Conservation (phyloP, 2,797 vertebrate species). For the Xyrichtys novacula region DNA sequence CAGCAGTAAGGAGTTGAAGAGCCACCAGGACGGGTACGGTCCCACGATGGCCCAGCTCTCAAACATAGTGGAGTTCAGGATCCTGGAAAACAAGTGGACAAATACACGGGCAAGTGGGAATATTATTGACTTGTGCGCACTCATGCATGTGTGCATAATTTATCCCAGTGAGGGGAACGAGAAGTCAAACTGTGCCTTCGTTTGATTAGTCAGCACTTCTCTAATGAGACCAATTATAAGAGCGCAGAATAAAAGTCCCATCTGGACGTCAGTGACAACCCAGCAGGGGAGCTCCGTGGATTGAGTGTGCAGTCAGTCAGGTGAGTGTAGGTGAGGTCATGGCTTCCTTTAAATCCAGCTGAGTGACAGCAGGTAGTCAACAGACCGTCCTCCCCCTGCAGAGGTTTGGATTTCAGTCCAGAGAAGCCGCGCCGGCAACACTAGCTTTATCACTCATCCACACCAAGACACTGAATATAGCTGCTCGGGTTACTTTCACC, state of each 20-base stretch:
- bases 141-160: neutral
- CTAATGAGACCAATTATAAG: constrained; percentile 17
- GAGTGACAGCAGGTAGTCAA: constrained; percentile 63
- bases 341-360: constrained; percentile 52
- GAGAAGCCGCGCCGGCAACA: constrained; percentile 61
- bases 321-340: constrained; percentile 38
- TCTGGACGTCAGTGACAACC: neutral
- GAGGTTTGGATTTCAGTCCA: constrained; percentile 78
- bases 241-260: neutral
- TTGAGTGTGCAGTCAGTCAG: constrained; percentile 31
- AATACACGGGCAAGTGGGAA: neutral
- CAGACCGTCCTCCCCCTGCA: constrained; percentile 47
- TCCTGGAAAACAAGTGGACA: constrained; percentile 81
- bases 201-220: constrained; percentile 4
- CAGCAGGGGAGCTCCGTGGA: constrained; percentile 5
- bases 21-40: constrained; percentile 97
- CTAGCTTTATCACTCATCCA: constrained; percentile 69
- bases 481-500: constrained; percentile 79
- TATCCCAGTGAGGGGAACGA: neutral
- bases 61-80: constrained; percentile 94
- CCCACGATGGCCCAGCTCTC: constrained; percentile 97
- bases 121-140: neutral
- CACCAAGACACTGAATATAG: constrained; percentile 81
- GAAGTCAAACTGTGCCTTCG: neutral
- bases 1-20: constrained; percentile 92